A percentile compares a stretch with the other conserved stretches of the same genome.
Conservation (phyloP, 2,888 invertebrate species). For the Psylliodes chrysocephalus region DNA sequence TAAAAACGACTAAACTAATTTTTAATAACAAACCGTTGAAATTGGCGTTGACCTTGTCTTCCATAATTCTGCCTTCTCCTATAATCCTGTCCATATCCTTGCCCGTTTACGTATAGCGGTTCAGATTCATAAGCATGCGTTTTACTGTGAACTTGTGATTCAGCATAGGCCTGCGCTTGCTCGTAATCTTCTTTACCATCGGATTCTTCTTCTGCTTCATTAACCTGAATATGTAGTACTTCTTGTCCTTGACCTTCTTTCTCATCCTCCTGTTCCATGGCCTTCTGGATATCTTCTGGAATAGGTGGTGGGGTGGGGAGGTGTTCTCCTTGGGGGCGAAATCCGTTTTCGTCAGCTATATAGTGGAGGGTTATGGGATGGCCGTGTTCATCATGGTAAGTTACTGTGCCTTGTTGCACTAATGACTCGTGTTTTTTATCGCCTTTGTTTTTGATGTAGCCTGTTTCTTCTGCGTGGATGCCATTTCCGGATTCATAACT, state of each 20-base stretch:
- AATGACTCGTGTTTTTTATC: constrained; percentile 73
- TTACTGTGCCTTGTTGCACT: constrained; percentile 73
- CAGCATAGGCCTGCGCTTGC: constrained; percentile 16
- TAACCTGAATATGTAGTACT: no score
- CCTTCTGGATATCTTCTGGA: constrained; percentile 76
- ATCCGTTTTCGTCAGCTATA: constrained; percentile 79
- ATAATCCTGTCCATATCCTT: not conserved
- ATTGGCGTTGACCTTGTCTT: not conserved
- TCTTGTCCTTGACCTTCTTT: constrained; percentile 6
- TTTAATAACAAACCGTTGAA: not conserved
- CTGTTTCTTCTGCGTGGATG: constrained; percentile 76
- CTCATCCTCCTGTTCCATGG: constrained; percentile 61
- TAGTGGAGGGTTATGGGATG: constrained; percentile 72
- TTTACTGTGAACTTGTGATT: not conserved
- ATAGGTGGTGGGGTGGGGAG: constrained; percentile 86
- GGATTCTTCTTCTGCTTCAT: not conserved
- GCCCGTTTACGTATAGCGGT: not conserved
- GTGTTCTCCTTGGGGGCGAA: constrained; percentile 72
- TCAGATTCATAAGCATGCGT: not conserved
- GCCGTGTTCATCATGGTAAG: constrained; percentile 81
- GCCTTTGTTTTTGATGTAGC: constrained; percentile 77
- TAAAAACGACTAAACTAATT: constrained; percentile 2
- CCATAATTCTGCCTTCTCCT: not conserved
- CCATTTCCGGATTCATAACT: constrained; percentile 82
- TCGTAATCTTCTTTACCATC: constrained; percentile 9